A percentile compares a stretch with the other conserved stretches of the same genome.
Conservation (phyloP, 2,888 invertebrate species). For the Deroplatys truncata region DNA sequence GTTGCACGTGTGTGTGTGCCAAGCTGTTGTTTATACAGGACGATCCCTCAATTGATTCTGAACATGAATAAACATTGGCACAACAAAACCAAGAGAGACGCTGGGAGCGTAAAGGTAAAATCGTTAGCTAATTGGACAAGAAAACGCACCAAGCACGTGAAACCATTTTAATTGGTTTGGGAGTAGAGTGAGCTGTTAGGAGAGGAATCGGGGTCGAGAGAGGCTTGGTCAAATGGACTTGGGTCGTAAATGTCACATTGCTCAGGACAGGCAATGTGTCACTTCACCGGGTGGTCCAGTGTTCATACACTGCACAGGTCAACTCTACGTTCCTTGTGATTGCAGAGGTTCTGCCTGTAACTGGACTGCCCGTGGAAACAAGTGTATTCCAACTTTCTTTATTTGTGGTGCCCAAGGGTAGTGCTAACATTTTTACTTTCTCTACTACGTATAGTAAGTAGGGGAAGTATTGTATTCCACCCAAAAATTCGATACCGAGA, state of each 20-base stretch:
- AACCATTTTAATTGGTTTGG: not conserved
- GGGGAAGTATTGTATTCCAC: too few species aligned
- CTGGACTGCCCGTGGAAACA: too few species aligned
- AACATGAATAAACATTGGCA: not conserved
- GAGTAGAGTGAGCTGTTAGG: not conserved
- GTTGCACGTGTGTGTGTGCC: not conserved
- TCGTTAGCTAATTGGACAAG: not conserved
- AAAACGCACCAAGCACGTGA: not conserved
- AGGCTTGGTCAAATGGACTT: not conserved
- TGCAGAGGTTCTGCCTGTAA: too few species aligned
- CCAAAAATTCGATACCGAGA: too few species aligned
- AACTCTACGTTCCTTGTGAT: too few species aligned
- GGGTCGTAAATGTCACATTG: not conserved
- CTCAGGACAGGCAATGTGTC: not conserved
- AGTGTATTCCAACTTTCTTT: too few species aligned
- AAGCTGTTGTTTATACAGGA: not conserved
- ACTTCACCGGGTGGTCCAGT: not conserved
- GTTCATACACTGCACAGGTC: too few species aligned
- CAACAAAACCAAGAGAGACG: too few species aligned
- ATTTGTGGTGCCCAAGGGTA: too few species aligned
- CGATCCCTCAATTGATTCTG: not conserved
- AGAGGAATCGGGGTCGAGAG: not conserved
- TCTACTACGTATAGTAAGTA: too few species aligned
- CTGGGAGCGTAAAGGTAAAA: not conserved
- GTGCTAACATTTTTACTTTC: too few species aligned